Evolutionary conservation across 2,888 invertebrate genomes (phyloP), one percentile per base, ranked within the genome.

Genomic region (Drosophila tanythrix): DNA sequence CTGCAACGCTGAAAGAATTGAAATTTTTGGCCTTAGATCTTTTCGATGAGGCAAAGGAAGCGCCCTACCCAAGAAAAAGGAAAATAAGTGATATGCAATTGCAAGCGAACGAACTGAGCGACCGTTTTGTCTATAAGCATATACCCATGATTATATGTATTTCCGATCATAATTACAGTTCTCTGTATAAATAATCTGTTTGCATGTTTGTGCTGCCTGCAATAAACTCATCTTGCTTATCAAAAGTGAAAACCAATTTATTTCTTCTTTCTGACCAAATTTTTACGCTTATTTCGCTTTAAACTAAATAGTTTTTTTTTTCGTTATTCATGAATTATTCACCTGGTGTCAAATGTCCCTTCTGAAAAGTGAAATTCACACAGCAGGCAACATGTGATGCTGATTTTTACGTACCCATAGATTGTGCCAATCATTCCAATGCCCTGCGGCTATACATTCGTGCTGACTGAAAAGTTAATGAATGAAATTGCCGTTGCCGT

Each of bases 31-130:
- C 91, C 13, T 59, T 81, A 31, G 92, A 92, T 73, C 76, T 93
- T 25, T 83, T 87, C 33, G 92, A 91, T 38, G 93, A 92, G 66
- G 93, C 92, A 15, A 93, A 92, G 76, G 91, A 92, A 55, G 80
- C 91, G 4, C 63, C 7, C 92, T 93, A 40, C 82, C 92, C 56
- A 92, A 93, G 64, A 89, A 93, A 70, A 88, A 86, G 48, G 89
- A 74, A 63, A 4, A 5, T 38, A n/a, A 40, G 7, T 13, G 6
- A 27, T 10, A 11, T n/a, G 29, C 48, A 11, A 27, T 27, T 38
- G 18, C 21, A 43, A 70, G 40, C 50, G 31, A 64, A 38, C 33
- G 25, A 67, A 52, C 11, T 48, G 46, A 40, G 13, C 33, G 36
- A 36, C 33, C 27, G 15, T 65, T 58, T 66, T 51, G 53, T 40